Evolutionary conservation across 1,140 invertebrate species (phyloP).

Genomic region (Acromyrmex echinatior): DNA sequence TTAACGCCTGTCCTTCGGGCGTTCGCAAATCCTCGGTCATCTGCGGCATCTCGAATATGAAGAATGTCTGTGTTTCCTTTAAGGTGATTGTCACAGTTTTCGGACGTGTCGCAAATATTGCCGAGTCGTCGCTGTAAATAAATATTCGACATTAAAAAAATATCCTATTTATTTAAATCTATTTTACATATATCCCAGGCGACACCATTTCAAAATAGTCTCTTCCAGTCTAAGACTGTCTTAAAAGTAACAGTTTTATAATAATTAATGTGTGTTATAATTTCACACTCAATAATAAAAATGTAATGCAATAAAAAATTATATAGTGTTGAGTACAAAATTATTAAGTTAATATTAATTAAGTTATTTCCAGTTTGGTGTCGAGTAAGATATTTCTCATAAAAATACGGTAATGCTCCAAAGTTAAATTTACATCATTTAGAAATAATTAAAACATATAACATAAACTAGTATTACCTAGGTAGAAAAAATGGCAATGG

Average conservation of each 20-base stretch:
- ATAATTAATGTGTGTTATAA: too few species aligned
- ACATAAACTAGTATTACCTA: slow-evolving; percentile 72
- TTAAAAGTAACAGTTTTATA: too few species aligned
- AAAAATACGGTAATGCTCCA: neutral
- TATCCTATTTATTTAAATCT: neutral
- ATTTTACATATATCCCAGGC: neutral
- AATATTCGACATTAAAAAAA: neutral
- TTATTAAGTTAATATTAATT: too few species aligned
- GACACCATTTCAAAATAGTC: too few species aligned
- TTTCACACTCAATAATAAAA: too few species aligned
- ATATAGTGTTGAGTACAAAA: too few species aligned
- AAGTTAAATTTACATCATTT: neutral
- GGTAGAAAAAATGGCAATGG: slow-evolving; percentile 86
- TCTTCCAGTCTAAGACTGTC: too few species aligned
- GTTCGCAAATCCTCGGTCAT: slow-evolving; percentile 88
- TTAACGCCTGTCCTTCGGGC: slow-evolving; percentile 86
- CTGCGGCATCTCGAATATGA: slow-evolving; percentile 89
- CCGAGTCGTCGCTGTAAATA: slow-evolving; percentile 67
- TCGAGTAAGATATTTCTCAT: neutral
- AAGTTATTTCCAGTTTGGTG: too few species aligned
- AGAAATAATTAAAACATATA: neutral
- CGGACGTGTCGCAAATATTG: slow-evolving; percentile 79
- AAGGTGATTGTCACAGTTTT: slow-evolving; percentile 88
- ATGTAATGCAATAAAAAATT: too few species aligned
- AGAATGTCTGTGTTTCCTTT: slow-evolving; percentile 89